Percentiles rank a stretch among this genome's conserved stretches.
These are phyloP conservation scores for Stercorarius parasiticus DNA, from an alignment of 2,113 vertebrate genomes.

Conservation along the genomic window DNA sequence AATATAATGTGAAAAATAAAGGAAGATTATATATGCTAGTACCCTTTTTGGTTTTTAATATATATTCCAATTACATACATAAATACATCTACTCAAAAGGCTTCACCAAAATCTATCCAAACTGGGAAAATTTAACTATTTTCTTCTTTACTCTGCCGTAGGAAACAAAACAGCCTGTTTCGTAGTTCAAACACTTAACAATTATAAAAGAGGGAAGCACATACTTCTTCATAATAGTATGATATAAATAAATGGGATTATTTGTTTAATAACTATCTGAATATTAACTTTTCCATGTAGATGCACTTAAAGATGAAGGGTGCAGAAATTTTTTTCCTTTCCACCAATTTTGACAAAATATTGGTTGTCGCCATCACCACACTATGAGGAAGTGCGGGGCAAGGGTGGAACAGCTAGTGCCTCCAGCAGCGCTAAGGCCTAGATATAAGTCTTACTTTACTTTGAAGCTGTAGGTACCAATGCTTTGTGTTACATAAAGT, in stretches of 20 bases:
- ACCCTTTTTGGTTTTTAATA: neutral
- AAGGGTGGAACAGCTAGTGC: neutral
- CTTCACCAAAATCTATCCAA: neutral
- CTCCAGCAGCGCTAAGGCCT: neutral
- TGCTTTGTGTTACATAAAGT: neutral
- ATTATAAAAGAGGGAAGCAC: neutral
- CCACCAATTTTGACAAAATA: neutral
- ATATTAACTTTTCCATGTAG: neutral
- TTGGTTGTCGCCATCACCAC: neutral
- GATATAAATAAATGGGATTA: neutral
- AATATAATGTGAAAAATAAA: neutral
- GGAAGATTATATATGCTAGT: neutral
- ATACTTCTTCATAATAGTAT: neutral
- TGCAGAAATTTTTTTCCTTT: neutral
- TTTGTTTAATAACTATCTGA: neutral
- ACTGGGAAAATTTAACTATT: neutral
- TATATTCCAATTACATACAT: neutral
- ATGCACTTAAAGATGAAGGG: neutral
- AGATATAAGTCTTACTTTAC: too few species aligned
- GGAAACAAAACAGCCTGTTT: neutral
- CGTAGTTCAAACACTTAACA: neutral
- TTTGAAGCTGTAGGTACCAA: neutral
- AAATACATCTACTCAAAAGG: neutral
- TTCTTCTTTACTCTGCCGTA: neutral
- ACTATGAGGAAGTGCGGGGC: neutral